These are phyloP conservation scores for Crioceris asparagi DNA, from an alignment of 2,888 invertebrate genomes.

Conservation along the genomic window DNA sequence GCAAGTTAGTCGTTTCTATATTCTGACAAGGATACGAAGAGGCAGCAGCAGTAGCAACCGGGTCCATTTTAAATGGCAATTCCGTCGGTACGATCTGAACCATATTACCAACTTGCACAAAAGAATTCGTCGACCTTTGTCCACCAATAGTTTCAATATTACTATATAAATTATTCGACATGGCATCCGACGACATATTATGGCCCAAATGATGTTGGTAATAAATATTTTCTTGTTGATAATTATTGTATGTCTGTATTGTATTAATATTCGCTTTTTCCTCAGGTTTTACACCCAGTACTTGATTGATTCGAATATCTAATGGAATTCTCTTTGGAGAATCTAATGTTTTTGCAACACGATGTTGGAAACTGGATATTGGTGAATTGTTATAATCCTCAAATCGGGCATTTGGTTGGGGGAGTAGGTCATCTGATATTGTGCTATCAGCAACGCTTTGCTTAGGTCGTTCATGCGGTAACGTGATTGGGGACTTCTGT, in stretches of 20 bases:
- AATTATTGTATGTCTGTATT: too few relatives aligned
- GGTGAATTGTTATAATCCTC: slow-evolving; percentile 27
- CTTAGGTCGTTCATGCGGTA: slow-evolving; percentile 36
- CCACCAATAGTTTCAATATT: too few relatives aligned
- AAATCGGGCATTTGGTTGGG: slow-evolving; percentile 21
- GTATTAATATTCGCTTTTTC: too few relatives aligned
- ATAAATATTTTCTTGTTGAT: too few relatives aligned
- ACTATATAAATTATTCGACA: too few relatives aligned
- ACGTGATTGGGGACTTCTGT: slow-evolving; percentile 24
- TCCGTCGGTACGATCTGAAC: slow-evolving; percentile 49
- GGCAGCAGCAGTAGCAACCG: too few relatives aligned
- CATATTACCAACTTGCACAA: slow-evolving; percentile 48
- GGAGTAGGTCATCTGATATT: slow-evolving; percentile 41
- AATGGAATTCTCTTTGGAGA: slow-evolving; percentile 49
- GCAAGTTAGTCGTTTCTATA: too few relatives aligned
- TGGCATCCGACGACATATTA: too few relatives aligned
- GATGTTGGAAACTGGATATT: slow-evolving; percentile 4
- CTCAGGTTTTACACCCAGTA: slow-evolving; percentile 44
- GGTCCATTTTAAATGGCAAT: slow-evolving; percentile 7
- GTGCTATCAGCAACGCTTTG: slow-evolving; percentile 44
- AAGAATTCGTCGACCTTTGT: too few relatives aligned
- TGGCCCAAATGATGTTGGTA: too few relatives aligned
- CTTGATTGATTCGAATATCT: slow-evolving; percentile 49
- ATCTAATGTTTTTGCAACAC: slow-evolving; percentile 9
- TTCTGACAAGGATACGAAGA: too few relatives aligned